These are phyloP conservation scores for Dinoponera quadriceps DNA, from an alignment of 1,140 invertebrate genomes.

Conservation along the genomic window DNA sequence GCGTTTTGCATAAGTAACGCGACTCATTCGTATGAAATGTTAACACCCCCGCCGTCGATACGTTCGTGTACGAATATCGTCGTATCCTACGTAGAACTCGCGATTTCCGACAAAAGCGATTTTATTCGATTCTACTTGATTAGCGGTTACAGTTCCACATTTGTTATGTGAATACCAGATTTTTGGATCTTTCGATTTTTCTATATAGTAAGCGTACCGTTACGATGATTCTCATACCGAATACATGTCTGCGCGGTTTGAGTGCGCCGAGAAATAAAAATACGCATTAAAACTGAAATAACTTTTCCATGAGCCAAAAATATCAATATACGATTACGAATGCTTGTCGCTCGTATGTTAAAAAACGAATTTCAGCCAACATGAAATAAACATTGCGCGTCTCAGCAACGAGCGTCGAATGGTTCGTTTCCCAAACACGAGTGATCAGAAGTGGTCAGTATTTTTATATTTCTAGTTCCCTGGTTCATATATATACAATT, in stretches of 20 bases:
- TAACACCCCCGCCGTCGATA: not conserved
- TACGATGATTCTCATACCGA: not conserved
- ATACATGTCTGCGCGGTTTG: not conserved
- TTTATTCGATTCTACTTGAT: conserved; percentile 7
- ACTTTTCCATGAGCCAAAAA: no score
- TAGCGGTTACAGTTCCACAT: not conserved
- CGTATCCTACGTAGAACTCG: not conserved
- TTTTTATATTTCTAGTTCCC: no score
- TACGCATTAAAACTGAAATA: no score
- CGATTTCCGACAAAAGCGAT: not conserved
- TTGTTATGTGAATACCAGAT: not conserved
- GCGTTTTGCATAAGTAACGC: conserved; percentile 28
- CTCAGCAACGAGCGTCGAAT: no score
- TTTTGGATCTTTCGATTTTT: not conserved
- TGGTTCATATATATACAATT: no score
- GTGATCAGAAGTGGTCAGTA: no score
- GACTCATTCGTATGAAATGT: conserved; percentile 32
- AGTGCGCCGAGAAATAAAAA: no score
- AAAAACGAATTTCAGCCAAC: no score
- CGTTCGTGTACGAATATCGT: not conserved
- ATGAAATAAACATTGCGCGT: no score
- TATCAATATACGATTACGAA: no score
- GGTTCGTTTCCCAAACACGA: no score
- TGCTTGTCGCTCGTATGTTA: no score
- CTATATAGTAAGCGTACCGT: not conserved